Evolutionary conservation across 2,113 vertebrate genomes (phyloP).

Genomic region (Macquaria australasica): DNA sequence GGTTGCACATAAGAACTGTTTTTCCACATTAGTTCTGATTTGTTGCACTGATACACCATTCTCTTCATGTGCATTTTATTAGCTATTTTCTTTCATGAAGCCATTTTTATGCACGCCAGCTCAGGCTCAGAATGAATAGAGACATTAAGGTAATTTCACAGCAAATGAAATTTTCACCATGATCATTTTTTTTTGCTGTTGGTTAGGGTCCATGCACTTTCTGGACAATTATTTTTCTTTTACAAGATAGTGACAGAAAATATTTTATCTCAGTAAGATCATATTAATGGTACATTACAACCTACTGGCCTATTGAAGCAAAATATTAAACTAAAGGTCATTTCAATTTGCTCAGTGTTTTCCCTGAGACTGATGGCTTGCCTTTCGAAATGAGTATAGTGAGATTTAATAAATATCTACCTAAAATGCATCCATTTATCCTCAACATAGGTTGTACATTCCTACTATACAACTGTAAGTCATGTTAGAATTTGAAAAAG

Average conservation of each 20-base stretch:
- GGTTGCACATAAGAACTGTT: slow-evolving; percentile 23
- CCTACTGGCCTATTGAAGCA: neutral
- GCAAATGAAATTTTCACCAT: slow-evolving; percentile 43
- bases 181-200: slow-evolving; percentile 1
- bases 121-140: slow-evolving; percentile 23
- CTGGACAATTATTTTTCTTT: neutral
- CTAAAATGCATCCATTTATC: slow-evolving; percentile 5
- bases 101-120: slow-evolving; percentile 45
- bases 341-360: slow-evolving; percentile 14
- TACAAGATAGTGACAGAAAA: slow-evolving; percentile 10
- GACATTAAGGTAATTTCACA: slow-evolving; percentile 47
- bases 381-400: neutral
- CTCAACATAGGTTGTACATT: neutral
- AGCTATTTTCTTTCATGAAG: slow-evolving; percentile 33
- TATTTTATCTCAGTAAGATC: neutral
- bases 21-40: slow-evolving; percentile 46
- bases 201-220: neutral
- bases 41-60: slow-evolving; percentile 12
- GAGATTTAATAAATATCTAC: neutral
- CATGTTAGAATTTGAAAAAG: neutral
- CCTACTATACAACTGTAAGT: neutral
- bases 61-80: slow-evolving; percentile 42
- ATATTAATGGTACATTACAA: slow-evolving; percentile 5
- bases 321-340: slow-evolving; percentile 16
- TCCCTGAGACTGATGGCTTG: neutral